A percentile compares a stretch with the other conserved stretches of the same genome.
Evolutionary conservation across 2,797 vertebrate species (phyloP).

Genomic region (Todus mexicanus): DNA sequence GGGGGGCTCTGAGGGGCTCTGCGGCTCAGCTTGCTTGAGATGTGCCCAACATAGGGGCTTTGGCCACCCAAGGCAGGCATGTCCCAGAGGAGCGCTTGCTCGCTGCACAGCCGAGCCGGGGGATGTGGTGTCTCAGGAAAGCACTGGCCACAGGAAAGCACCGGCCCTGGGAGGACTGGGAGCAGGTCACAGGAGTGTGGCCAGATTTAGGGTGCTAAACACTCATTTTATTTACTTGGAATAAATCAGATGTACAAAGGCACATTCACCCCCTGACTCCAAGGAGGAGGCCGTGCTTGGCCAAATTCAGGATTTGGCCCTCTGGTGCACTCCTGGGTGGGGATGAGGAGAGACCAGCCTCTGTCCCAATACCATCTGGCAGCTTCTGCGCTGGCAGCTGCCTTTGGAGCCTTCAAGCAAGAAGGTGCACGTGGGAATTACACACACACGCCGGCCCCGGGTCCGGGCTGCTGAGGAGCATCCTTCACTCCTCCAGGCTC

Average conservation of each 20-base stretch:
- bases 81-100: background rate
- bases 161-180: background rate
- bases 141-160: background rate
- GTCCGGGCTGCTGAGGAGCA: background rate
- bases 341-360: background rate
- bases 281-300: background rate
- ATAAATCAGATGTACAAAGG: background rate
- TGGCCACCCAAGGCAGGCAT: fast-evolving
- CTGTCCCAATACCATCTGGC: background rate
- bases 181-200: background rate
- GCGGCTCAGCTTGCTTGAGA: background rate
- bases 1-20: fast-evolving
- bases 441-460: background rate
- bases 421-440: background rate
- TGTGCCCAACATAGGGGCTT: background rate
- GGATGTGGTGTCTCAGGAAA: fast-evolving
- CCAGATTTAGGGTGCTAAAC: background rate
- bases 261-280: background rate
- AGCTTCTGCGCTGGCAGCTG: background rate
- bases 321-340: background rate
- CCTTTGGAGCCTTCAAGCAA: background rate
- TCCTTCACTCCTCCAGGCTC: background rate
- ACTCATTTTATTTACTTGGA: background rate
- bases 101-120: fast-evolving
- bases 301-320: background rate